Evolutionary conservation across 2,113 vertebrate species (phyloP).

Genomic region (Sitta europaea): DNA sequence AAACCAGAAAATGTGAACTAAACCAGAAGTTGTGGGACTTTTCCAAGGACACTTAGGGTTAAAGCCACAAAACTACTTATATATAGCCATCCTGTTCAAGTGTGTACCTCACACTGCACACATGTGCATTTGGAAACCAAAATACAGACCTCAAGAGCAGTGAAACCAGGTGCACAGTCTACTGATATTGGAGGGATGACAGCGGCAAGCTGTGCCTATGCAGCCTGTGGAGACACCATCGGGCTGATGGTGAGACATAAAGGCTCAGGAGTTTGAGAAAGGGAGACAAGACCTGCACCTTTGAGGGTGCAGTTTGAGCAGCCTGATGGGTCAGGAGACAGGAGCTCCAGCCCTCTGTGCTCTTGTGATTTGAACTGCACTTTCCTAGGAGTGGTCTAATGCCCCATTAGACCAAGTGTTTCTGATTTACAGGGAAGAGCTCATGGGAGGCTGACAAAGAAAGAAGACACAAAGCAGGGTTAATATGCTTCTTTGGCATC

Average conservation of each 20-base stretch:
- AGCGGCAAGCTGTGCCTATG: neutral
- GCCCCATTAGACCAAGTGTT: neutral
- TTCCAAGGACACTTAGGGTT: neutral
- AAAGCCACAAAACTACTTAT: neutral
- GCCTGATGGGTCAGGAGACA: neutral
- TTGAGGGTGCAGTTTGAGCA: neutral
- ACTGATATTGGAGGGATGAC: accelerated
- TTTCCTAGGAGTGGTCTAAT: neutral
- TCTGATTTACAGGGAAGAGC: neutral
- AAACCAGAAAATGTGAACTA: neutral
- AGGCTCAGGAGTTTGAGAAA: neutral
- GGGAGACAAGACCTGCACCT: neutral
- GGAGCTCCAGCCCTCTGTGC: neutral
- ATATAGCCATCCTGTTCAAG: neutral
- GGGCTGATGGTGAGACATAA: neutral
- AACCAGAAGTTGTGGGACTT: neutral
- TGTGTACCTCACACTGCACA: neutral
- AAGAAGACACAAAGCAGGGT: neutral
- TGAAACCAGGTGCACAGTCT: neutral
- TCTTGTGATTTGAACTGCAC: neutral
- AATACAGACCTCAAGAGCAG: neutral
- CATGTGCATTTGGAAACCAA: neutral
- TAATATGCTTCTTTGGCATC: neutral
- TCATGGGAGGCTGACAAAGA: neutral
- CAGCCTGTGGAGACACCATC: neutral